Evolutionary conservation across 37 sponge, comb jelly and placozoan genomes (phyloP).

Genomic region (Ephydatia muelleri): DNA sequence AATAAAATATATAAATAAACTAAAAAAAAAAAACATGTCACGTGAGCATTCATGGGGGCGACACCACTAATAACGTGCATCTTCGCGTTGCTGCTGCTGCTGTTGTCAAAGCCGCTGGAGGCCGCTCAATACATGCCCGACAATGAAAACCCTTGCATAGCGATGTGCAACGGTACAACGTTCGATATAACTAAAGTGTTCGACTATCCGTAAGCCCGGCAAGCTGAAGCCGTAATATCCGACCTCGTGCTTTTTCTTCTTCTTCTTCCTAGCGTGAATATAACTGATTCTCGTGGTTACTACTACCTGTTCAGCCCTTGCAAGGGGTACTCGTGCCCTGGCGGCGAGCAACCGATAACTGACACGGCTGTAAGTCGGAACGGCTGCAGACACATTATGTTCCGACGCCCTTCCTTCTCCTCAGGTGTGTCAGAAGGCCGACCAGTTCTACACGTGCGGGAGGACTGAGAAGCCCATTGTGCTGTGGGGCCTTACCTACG

Average conservation of each 20-base stretch:
- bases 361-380: conserved; percentile 36
- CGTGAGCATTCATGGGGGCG: background rate
- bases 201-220: conserved; percentile 44
- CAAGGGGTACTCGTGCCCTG: conserved; percentile 12
- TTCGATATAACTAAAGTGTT: conserved; percentile 36
- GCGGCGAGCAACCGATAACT: background rate
- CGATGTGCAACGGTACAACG: conserved; percentile 45
- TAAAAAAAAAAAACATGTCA: background rate
- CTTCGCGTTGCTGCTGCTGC: background rate
- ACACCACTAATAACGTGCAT: background rate
- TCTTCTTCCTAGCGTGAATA: conserved; percentile 10
- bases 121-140: conserved; percentile 40
- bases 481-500: conserved; percentile 1
- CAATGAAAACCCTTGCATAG: conserved; percentile 11
- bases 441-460: conserved; percentile 37
- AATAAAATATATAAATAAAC: background rate
- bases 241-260: background rate
- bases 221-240: background rate
- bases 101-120: background rate
- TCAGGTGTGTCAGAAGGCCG: conserved; percentile 48
- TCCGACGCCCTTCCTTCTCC: background rate
- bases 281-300: conserved; percentile 10
- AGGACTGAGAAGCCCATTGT: conserved; percentile 7
- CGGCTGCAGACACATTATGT: background rate
- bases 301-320: conserved; percentile 36